Evolutionary conservation across 2,113 vertebrate species (phyloP), one percentile per base, ranked within the genome.

Genomic region (Brachyhypopomus gauderio): DNA sequence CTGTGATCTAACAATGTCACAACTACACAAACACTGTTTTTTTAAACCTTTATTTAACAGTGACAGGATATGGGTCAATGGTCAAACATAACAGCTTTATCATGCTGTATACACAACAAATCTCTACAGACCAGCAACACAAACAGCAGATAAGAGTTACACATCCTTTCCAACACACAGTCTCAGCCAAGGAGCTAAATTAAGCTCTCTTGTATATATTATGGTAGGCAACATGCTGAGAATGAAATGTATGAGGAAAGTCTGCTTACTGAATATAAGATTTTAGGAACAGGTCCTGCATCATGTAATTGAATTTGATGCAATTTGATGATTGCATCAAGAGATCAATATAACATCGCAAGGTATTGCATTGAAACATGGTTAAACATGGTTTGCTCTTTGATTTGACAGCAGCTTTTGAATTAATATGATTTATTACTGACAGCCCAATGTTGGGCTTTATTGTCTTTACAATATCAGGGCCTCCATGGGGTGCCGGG

Each of bases 41-140:
- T 67, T 25, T 55, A 27, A 74, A 59, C 74, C 23, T 52, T 52
- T 52, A 80, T 66, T 80, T 78, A 30, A 74, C 83, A 79, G 55
- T 62, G 85, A 87, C 91, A 89, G 90, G 91, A 92, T 89, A 86
- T 87, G 85, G 86, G 84, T 79, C 73, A 87, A 59, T 70, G 80
- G 86, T 89, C 83, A 90, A 91, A 78, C 87, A 81, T 92, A 91
- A 91, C 89, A 89, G 83, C 86, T 83, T 88, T 86, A 90, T 90
- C 89, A 88, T 63, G 84, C 82, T 91, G 88, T 91, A 86, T 85
- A 91, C 86, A 90, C 82, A 86, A 86, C 80, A 86, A 80, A 87
- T 87, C 81, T 85, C 78, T 77, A 79, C 80, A 70, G 87, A 86
- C 81, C 82, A 87, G 83, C 75, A 84, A 83, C 85, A 87, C 85